A percentile compares a stretch with the other conserved stretches of the same genome.
These are phyloP conservation scores for Excalfactoria chinensis DNA, from an alignment of 2,113 vertebrate genomes.

Conservation along the genomic window DNA sequence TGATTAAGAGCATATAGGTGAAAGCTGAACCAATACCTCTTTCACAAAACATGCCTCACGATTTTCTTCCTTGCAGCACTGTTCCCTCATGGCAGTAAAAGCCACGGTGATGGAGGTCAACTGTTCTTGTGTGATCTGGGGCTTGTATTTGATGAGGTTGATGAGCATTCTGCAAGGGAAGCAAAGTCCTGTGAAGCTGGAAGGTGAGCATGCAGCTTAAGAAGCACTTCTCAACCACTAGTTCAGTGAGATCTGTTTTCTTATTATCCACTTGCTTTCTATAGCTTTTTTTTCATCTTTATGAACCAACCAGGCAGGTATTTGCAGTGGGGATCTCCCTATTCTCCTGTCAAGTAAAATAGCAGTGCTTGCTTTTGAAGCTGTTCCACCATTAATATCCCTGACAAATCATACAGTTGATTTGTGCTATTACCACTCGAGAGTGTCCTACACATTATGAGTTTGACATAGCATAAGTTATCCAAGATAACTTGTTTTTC, in stretches of 20 bases:
- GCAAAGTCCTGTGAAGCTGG: not conserved
- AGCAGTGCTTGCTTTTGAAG: rapidly evolving
- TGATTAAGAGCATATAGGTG: rapidly evolving
- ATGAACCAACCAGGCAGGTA: rapidly evolving
- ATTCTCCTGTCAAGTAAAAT: not conserved
- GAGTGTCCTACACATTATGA: rapidly evolving
- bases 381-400: not conserved
- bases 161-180: slow-evolving; percentile 49
- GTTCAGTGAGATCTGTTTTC: rapidly evolving
- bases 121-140: not conserved
- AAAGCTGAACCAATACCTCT: not conserved
- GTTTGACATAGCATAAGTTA: not conserved
- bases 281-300: too few relatives aligned
- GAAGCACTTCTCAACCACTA: rapidly evolving
- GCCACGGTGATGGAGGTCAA: rapidly evolving
- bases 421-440: rapidly evolving
- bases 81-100: slow-evolving; percentile 25
- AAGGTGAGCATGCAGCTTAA: rapidly evolving
- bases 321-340: not conserved
- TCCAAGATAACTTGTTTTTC: not conserved
- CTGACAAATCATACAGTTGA: rapidly evolving
- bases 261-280: not conserved
- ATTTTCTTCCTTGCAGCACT: slow-evolving; percentile 22
- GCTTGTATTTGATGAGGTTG: slow-evolving; percentile 49
- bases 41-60: slow-evolving; percentile 24